Conservation (phyloP, 2,797 vertebrate genomes). For the Echiichthys vipera region DNA sequence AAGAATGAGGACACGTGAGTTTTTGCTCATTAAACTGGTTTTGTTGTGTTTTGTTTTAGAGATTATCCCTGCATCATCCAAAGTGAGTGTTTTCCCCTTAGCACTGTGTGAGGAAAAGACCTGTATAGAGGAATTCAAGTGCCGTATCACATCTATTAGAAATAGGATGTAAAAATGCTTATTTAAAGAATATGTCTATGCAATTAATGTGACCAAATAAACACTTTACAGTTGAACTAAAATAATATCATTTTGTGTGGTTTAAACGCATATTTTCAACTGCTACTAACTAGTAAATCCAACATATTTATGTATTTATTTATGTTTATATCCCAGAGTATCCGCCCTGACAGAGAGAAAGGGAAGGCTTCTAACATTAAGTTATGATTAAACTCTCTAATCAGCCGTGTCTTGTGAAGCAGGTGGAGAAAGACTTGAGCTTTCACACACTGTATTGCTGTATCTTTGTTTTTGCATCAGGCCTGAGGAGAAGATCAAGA, state of each 20-base stretch:
- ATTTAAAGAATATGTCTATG: too few relatives aligned
- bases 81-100: background rate
- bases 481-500: constrained; percentile 94
- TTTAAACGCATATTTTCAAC: background rate
- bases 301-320: background rate
- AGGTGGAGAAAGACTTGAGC: background rate
- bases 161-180: background rate
- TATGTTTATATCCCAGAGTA: too few relatives aligned
- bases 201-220: background rate
- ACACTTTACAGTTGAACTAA: background rate
- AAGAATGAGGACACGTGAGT: constrained; percentile 94
- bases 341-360: too few relatives aligned
- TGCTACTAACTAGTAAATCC: background rate
- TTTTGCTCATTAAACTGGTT: background rate
- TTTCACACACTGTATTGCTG: background rate
- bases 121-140: background rate
- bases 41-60: constrained; percentile 4
- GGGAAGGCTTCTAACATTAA: background rate
- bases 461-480: constrained; percentile 76
- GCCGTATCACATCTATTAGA: background rate
- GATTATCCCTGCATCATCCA: background rate
- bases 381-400: background rate
- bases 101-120: background rate
- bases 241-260: background rate
- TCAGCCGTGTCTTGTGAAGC: background rate